Conservation (phyloP, 1,140 invertebrate genomes). For the Pachyrhynchus sulphureomaculatus region DNA sequence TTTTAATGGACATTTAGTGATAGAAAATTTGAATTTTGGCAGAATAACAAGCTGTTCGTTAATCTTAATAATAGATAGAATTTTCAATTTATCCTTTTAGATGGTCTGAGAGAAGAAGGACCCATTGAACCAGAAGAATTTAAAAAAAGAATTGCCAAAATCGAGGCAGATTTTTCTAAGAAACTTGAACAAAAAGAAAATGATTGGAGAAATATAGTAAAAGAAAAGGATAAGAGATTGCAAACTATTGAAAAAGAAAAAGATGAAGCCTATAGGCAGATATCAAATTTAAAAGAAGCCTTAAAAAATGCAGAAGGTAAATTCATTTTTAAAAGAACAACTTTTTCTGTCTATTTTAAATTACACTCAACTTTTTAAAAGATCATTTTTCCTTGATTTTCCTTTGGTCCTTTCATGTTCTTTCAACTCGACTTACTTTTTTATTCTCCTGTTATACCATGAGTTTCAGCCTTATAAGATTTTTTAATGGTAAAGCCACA, state of each 20-base stretch:
- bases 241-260: slow-evolving; percentile 61
- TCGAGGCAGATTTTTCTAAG: slow-evolving; percentile 60
- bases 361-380: too few species aligned
- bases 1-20: too few species aligned
- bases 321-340: too few species aligned
- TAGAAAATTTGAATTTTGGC: too few species aligned
- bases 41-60: too few species aligned
- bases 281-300: slow-evolving; percentile 60
- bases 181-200: slow-evolving; percentile 67
- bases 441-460: too few species aligned
- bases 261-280: slow-evolving; percentile 59
- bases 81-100: slow-evolving; percentile 11
- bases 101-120: slow-evolving; percentile 48
- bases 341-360: too few species aligned
- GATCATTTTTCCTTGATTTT: too few species aligned
- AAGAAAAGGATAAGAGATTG: slow-evolving; percentile 59
- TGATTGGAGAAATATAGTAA: slow-evolving; percentile 63
- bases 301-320: slow-evolving; percentile 65
- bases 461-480: too few species aligned
- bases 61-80: neutral
- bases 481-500: too few species aligned
- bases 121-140: slow-evolving; percentile 55
- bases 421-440: too few species aligned
- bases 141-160: slow-evolving; percentile 53
- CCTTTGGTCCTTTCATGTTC: too few species aligned